Conservation (phyloP, 1,140 invertebrate genomes). For the Solen grandis region DNA sequence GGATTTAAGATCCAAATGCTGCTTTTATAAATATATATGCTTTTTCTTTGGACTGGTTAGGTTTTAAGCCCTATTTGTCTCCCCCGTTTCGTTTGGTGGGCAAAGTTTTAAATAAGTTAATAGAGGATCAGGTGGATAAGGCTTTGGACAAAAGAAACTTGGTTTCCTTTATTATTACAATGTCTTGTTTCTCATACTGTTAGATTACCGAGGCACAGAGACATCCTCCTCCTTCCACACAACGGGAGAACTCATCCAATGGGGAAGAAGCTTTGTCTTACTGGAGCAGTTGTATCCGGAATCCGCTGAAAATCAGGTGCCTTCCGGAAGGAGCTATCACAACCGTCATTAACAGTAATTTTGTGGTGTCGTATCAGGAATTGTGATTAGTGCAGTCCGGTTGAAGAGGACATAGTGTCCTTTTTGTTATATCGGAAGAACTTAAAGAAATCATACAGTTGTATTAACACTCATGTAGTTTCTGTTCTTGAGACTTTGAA, state of each 20-base stretch:
- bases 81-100: conserved; percentile 8
- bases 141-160: not conserved
- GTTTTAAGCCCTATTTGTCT: conserved; percentile 22
- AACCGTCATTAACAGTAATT: not conserved
- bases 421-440: conserved; percentile 12
- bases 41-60: conserved; percentile 8
- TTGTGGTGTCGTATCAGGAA: conserved; percentile 12
- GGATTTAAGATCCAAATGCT: no score
- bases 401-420: conserved; percentile 21
- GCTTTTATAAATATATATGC: not conserved
- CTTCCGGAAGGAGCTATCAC: conserved; percentile 21
- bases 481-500: conserved; percentile 21
- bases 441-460: conserved; percentile 13
- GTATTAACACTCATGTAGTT: conserved; percentile 6
- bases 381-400: not conserved
- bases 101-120: not conserved
- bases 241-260: not conserved
- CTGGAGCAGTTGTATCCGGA: conserved; percentile 15
- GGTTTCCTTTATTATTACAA: not conserved
- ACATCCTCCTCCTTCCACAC: not conserved
- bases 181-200: no score
- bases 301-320: not conserved
- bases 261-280: not conserved
- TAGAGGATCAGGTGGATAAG: not conserved
- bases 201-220: conserved; percentile 1